phyloP scores from a whole-genome alignment of 2,113 vertebrate species.

The Ranitomeya imitator region DNA sequence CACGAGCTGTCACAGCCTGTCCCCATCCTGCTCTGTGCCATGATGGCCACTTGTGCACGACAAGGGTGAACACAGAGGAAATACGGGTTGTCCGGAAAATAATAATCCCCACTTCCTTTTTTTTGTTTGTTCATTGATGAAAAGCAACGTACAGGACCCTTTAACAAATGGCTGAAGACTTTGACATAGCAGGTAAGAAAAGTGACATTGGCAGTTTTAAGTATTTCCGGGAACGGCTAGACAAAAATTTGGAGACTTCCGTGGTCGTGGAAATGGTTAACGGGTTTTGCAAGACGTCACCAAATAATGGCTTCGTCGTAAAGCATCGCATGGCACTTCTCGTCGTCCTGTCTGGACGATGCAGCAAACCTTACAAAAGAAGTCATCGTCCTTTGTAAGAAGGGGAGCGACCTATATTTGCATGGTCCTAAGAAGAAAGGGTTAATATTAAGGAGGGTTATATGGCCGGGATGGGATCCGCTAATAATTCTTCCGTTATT shows the following conservation, averaged over 20 bases:
- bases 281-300: too few relatives aligned
- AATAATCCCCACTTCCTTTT: neutral
- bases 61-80: neutral
- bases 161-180: slow-evolving; percentile 52
- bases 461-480: neutral
- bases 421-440: neutral
- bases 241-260: neutral
- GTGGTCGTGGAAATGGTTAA: neutral
- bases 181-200: slow-evolving; percentile 52
- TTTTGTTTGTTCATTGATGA: slow-evolving; percentile 1
- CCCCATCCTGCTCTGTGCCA: slow-evolving; percentile 8
- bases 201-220: neutral
- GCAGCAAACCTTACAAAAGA: neutral
- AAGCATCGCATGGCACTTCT: too few relatives aligned
- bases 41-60: slow-evolving; percentile 17
- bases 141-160: slow-evolving; percentile 3
- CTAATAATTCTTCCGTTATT: neutral
- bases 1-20: slow-evolving; percentile 24
- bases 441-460: neutral
- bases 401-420: neutral
- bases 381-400: neutral
- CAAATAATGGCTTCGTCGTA: neutral
- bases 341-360: neutral
- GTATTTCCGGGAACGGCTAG: neutral
- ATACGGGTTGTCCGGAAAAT: neutral